These are phyloP conservation scores for Bombus soroeensis DNA, from an alignment of 1,140 invertebrate genomes.

Conservation along the genomic window DNA sequence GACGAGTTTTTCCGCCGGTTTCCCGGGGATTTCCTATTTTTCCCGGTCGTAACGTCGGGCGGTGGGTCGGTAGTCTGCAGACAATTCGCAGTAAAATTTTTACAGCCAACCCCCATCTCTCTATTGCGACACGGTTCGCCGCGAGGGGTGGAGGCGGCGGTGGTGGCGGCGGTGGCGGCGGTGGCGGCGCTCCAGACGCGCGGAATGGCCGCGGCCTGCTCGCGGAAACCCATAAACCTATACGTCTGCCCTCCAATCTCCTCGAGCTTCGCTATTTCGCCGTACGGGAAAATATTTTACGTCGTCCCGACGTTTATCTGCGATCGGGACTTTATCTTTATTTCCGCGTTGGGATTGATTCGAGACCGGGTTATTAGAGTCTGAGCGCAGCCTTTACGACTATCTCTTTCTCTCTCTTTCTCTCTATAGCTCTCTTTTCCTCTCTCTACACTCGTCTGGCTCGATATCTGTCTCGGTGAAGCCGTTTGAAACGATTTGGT, in stretches of 20 bases:
- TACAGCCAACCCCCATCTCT: constrained; percentile 76
- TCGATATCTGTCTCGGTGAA: too few relatives aligned
- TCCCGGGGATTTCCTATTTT: constrained; percentile 77
- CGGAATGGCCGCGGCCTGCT: constrained; percentile 77
- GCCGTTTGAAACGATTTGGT: too few relatives aligned
- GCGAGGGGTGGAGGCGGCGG: constrained; percentile 30
- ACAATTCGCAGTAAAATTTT: constrained; percentile 84
- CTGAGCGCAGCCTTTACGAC: constrained; percentile 37
- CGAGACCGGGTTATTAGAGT: constrained; percentile 46
- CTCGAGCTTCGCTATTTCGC: constrained; percentile 48
- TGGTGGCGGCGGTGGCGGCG: constrained; percentile 7
- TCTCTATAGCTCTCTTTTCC: neutral
- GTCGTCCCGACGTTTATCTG: constrained; percentile 65
- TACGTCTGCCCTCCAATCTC: constrained; percentile 72
- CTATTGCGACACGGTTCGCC: constrained; percentile 37
- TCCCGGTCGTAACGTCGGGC: constrained; percentile 74
- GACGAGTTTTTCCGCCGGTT: constrained; percentile 78
- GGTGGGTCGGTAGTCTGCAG: constrained; percentile 76
- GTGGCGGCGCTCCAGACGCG: constrained; percentile 70
- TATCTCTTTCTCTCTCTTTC: neutral
- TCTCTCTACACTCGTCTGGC: too few relatives aligned
- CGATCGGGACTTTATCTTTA: constrained; percentile 64
- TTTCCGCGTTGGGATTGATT: constrained; percentile 58
- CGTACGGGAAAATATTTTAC: constrained; percentile 56
- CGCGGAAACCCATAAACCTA: constrained; percentile 80